Evolutionary conservation across 2,888 invertebrate genomes (phyloP).

Genomic region (Ormyrus nitidulus): DNA sequence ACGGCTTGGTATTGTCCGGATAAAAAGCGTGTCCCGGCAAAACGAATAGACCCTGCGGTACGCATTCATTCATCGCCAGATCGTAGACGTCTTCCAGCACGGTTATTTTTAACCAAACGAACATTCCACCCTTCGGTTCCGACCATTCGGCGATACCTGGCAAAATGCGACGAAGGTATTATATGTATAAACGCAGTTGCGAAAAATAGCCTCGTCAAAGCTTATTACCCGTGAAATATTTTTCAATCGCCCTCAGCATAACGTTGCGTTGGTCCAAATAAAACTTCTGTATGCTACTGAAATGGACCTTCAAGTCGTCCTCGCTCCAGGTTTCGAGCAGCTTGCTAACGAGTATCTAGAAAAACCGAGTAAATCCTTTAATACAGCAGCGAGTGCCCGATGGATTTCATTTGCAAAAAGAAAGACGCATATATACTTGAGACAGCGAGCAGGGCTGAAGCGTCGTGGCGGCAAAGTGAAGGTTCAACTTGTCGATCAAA

Average conservation of each 20-base stretch:
- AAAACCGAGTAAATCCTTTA: not conserved
- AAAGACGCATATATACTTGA: constrained; percentile 74
- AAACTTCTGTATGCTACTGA: constrained; percentile 78
- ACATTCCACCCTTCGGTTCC: constrained; percentile 85
- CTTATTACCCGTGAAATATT: constrained; percentile 77
- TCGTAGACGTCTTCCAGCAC: constrained; percentile 82
- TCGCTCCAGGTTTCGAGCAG: constrained; percentile 79
- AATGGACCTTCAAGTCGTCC: constrained; percentile 79
- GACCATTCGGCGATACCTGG: constrained; percentile 81
- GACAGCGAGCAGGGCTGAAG: constrained; percentile 81
- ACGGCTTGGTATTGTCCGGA: constrained; percentile 78
- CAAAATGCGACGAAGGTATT: too few species aligned
- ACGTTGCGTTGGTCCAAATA: constrained; percentile 81
- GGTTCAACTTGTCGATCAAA: constrained; percentile 79
- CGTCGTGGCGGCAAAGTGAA: constrained; percentile 82
- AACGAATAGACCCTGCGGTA: constrained; percentile 81
- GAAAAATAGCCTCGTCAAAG: too few species aligned
- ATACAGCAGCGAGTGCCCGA: too few species aligned
- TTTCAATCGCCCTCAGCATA: constrained; percentile 79
- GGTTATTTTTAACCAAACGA: constrained; percentile 84
- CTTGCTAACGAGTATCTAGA: constrained; percentile 63
- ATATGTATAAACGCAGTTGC: too few species aligned
- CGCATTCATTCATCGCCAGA: constrained; percentile 81
- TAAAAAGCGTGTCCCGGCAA: constrained; percentile 86
- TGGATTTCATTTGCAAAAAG: too few species aligned